phyloP scores from a whole-genome alignment of 2,797 vertebrate genomes.

The Danio choprae region DNA sequence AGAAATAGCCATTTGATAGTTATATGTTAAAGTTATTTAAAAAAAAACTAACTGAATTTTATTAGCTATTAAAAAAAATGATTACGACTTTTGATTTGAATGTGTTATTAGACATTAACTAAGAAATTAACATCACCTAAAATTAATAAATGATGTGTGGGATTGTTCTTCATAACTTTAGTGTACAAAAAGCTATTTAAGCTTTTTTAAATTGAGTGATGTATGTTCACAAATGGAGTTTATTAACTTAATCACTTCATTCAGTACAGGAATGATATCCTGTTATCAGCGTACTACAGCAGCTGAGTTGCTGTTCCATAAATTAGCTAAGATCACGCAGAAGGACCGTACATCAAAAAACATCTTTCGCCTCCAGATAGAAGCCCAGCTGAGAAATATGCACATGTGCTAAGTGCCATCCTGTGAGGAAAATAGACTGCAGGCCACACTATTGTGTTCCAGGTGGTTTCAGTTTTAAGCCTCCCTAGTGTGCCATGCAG shows the following conservation, averaged over 20 bases:
- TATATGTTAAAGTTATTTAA: no score
- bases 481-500: constrained; percentile 31
- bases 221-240: constrained; percentile 11
- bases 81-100: no score
- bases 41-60: no score
- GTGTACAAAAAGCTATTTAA: background rate
- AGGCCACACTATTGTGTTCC: constrained; percentile 60
- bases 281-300: background rate
- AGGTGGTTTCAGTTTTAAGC: constrained; percentile 73
- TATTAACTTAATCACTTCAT: background rate
- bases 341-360: background rate
- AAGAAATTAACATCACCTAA: no score
- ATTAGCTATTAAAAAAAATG: no score
- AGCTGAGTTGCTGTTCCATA: background rate
- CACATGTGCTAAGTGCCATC: constrained; percentile 50
- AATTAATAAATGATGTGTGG: no score
- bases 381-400: constrained; percentile 27
- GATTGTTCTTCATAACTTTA: no score
- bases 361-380: constrained; percentile 15
- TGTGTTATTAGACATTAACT: no score
- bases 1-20: no score
- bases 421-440: constrained; percentile 64
- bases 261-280: background rate
- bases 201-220: background rate
- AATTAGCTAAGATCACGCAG: background rate